Evolutionary conservation across 2,113 vertebrate genomes (phyloP).

Genomic region (Electrona antarctica): DNA sequence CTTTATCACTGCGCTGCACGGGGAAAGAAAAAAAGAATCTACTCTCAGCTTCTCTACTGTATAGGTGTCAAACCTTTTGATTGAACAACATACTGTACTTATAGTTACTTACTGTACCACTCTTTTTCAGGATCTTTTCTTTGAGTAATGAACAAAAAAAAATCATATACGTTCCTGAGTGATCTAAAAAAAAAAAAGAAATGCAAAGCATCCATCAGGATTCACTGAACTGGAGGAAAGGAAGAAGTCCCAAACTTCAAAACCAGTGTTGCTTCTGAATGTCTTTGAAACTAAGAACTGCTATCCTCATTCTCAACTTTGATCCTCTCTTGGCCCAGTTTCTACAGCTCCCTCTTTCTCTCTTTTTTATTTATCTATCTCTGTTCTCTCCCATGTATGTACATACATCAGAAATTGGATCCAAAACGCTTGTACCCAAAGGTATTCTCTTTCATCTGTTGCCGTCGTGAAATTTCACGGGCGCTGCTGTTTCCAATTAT

Average conservation of each 20-base stretch:
- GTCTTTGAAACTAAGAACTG: slow-evolving; percentile 25
- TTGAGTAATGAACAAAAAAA: too few relatives aligned
- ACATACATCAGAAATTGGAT: background rate
- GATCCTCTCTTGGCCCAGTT: background rate
- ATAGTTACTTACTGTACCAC: background rate
- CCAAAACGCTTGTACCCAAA: slow-evolving; percentile 13
- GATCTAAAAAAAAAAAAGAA: too few relatives aligned
- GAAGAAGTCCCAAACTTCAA: slow-evolving; percentile 8
- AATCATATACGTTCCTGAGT: too few relatives aligned
- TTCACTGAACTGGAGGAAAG: background rate
- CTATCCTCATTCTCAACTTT: slow-evolving; percentile 17
- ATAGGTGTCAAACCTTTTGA: background rate
- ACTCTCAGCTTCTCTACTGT: background rate
- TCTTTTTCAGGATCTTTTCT: too few relatives aligned
- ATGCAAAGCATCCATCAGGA: background rate
- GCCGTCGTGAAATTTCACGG: background rate
- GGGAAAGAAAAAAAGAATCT: slow-evolving; percentile 1
- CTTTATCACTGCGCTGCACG: slow-evolving; percentile 22
- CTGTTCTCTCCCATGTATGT: background rate
- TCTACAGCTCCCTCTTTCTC: background rate
- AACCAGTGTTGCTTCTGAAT: slow-evolving; percentile 23
- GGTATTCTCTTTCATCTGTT: background rate
- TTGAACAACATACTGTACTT: slow-evolving; percentile 16
- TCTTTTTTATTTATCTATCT: background rate
- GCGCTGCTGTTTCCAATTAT: background rate